Conservation (phyloP, 2,113 vertebrate genomes). For the Corythoichthys intestinalis region DNA sequence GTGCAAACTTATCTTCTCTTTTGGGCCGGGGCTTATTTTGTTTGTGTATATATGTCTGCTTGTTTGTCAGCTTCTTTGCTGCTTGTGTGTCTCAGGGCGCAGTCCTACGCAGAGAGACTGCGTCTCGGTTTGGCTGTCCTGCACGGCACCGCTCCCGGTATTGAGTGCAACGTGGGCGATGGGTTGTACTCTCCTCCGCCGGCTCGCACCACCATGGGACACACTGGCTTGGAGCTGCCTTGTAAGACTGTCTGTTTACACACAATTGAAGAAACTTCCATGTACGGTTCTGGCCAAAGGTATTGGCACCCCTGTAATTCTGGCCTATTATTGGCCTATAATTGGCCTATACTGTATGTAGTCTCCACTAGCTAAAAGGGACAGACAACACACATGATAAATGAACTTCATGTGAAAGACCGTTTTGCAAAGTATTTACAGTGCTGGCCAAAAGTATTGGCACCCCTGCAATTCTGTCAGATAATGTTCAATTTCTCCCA, state of each 20-base stretch:
- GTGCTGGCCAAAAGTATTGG: too few species aligned
- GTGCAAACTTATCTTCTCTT: constrained; percentile 5
- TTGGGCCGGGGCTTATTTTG: not conserved
- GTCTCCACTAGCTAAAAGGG: too few species aligned
- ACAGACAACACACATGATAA: too few species aligned
- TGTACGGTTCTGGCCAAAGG: not conserved
- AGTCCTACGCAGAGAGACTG: constrained; percentile 91
- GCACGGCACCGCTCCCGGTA: constrained; percentile 89
- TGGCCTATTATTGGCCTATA: too few species aligned
- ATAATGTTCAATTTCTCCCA: too few species aligned
- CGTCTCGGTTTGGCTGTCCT: constrained; percentile 91
- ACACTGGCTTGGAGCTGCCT: constrained; percentile 88
- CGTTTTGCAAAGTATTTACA: too few species aligned
- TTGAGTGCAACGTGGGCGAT: constrained; percentile 90
- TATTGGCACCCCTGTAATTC: too few species aligned
- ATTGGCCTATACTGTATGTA: too few species aligned
- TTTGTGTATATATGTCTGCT: not conserved
- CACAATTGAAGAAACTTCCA: not conserved
- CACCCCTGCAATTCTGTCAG: too few species aligned
- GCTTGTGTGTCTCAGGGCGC: constrained; percentile 77
- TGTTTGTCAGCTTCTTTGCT: constrained; percentile 16
- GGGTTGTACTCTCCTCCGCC: constrained; percentile 87
- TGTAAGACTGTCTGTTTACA: constrained; percentile 74
- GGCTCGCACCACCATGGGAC: constrained; percentile 81
- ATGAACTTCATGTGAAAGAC: too few species aligned